A percentile compares a stretch with the other conserved stretches of the same genome.
phyloP scores from a whole-genome alignment of 2,797 vertebrate species.

The Harpagifer antarcticus region DNA sequence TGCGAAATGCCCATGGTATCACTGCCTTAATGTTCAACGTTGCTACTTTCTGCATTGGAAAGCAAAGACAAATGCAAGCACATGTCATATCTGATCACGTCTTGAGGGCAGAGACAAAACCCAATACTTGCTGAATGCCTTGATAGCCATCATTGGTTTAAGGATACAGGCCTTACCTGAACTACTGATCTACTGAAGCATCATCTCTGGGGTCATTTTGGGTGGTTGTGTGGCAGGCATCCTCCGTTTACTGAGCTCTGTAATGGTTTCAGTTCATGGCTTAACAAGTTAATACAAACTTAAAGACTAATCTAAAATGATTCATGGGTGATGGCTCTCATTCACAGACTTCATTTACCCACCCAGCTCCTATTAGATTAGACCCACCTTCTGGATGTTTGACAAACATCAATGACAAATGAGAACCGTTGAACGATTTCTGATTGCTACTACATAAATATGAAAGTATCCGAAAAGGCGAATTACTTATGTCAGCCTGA shows the following conservation, averaged over 20 bases:
- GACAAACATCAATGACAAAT: constrained; percentile 1
- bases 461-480: neutral
- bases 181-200: neutral
- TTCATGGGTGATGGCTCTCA: neutral
- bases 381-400: neutral
- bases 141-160: neutral
- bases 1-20: too few species aligned
- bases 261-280: neutral
- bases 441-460: too few species aligned
- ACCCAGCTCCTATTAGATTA: neutral
- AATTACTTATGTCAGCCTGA: neutral
- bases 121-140: neutral
- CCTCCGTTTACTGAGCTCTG: neutral
- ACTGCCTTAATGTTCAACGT: too few species aligned
- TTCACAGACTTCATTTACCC: neutral
- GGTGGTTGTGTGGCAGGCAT: neutral
- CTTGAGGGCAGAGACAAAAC: neutral
- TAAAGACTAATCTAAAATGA: neutral
- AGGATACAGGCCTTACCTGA: neutral
- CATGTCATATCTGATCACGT: too few species aligned
- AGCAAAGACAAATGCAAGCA: too few species aligned
- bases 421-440: neutral
- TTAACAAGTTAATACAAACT: neutral
- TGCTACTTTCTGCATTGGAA: too few species aligned
- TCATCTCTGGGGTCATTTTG: neutral